These are phyloP conservation scores for Chrysopilus asiliformis DNA, from an alignment of 2,888 invertebrate genomes.

Conservation along the genomic window DNA sequence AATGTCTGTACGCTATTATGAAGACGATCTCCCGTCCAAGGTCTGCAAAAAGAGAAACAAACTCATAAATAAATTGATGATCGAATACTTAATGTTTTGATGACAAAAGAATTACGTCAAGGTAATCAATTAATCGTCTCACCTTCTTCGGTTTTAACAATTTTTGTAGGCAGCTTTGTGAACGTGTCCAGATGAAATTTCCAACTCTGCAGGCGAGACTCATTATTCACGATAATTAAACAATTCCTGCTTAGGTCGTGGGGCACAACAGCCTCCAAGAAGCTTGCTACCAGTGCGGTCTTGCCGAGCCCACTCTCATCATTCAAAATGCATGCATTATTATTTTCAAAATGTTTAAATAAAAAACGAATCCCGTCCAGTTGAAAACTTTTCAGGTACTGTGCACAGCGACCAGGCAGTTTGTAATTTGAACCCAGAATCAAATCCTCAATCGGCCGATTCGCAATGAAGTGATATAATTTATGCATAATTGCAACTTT, in stretches of 20 bases:
- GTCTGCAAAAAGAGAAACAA: conserved; percentile 17
- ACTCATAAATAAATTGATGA: not conserved
- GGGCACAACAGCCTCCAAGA: conserved; percentile 21
- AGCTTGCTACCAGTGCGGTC: conserved; percentile 22
- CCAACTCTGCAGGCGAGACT: conserved; percentile 27
- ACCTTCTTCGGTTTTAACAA: conserved; percentile 24
- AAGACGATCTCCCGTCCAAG: conserved; percentile 26
- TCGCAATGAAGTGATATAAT: conserved; percentile 30
- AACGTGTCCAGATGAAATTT: conserved; percentile 29
- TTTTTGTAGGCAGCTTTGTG: conserved; percentile 22
- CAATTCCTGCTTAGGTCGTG: conserved; percentile 20
- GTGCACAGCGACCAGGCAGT: conserved; percentile 21
- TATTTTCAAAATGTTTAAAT: conserved; percentile 24
- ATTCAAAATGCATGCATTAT: conserved; percentile 28
- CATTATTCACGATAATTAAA: conserved; percentile 27
- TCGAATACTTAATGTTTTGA: not conserved
- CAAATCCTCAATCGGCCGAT: conserved; percentile 25
- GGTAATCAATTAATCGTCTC: conserved; percentile 5
- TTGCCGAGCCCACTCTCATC: conserved; percentile 34
- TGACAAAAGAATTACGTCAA: conserved; percentile 2
- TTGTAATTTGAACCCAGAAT: conserved; percentile 21
- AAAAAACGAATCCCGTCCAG: conserved; percentile 28
- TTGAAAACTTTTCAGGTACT: conserved; percentile 30
- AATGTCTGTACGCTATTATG: conserved; percentile 28
- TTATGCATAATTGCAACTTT: conserved; percentile 1